These are phyloP conservation scores for Sinelater perroti DNA, from an alignment of 2,888 invertebrate genomes.

Conservation along the genomic window DNA sequence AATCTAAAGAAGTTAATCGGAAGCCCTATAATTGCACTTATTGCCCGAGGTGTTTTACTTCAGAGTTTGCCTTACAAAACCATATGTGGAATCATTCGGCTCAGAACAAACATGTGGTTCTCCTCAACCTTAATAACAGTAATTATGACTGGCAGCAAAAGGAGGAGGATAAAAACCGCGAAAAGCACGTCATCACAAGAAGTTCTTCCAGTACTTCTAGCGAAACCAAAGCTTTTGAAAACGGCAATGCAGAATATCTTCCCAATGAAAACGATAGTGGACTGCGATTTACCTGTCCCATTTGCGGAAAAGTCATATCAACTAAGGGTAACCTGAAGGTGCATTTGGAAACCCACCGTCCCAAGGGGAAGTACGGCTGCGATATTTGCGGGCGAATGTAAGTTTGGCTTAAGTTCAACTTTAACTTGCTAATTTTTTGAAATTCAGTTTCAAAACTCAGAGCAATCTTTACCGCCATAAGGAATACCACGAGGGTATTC, in stretches of 20 bases:
- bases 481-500: slow-evolving; percentile 67
- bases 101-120: slow-evolving; percentile 51
- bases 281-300: slow-evolving; percentile 63
- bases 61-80: slow-evolving; percentile 69
- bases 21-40: slow-evolving; percentile 67
- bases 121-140: slow-evolving; percentile 40
- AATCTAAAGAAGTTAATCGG: slow-evolving; percentile 27
- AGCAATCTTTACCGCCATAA: slow-evolving; percentile 71
- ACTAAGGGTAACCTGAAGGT: slow-evolving; percentile 70
- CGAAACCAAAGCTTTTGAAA: slow-evolving; percentile 52
- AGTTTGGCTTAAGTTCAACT: slow-evolving; percentile 55
- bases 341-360: slow-evolving; percentile 71
- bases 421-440: no score
- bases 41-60: slow-evolving; percentile 66
- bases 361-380: slow-evolving; percentile 70
- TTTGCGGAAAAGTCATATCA: slow-evolving; percentile 69
- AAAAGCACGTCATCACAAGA: slow-evolving; percentile 22
- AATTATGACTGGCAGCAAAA: slow-evolving; percentile 27
- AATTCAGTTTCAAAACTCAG: slow-evolving; percentile 71
- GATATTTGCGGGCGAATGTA: slow-evolving; percentile 74
- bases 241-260: slow-evolving; percentile 52
- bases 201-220: slow-evolving; percentile 29
- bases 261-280: slow-evolving; percentile 24
- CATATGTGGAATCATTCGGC: slow-evolving; percentile 69
- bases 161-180: slow-evolving; percentile 19